A percentile compares a stretch with the other conserved stretches of the same genome.
These are phyloP conservation scores for Dallia pectoralis DNA, from an alignment of 2,797 vertebrate genomes.

Conservation along the genomic window DNA sequence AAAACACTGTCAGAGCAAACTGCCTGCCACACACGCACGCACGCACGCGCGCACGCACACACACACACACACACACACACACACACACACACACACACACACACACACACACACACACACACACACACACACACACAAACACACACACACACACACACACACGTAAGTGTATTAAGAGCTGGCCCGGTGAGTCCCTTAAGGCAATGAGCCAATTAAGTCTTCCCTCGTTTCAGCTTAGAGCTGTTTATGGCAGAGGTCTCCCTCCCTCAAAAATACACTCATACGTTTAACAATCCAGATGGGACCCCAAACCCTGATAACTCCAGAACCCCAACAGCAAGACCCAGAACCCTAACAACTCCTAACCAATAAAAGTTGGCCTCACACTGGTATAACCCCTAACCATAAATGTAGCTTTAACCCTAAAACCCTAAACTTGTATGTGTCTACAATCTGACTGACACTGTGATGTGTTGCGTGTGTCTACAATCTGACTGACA, in stretches of 20 bases:
- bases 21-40: constrained; percentile 17
- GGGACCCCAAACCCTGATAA: too few species aligned
- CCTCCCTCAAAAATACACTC: constrained; percentile 65
- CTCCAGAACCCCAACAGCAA: too few species aligned
- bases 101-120: constrained; percentile 1
- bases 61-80: not conserved
- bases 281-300: constrained; percentile 13
- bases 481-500: constrained; percentile 22
- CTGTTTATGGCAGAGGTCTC: constrained; percentile 76
- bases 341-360: too few species aligned
- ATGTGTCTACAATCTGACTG: constrained; percentile 5
- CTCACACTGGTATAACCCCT: too few species aligned
- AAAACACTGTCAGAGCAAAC: constrained; percentile 68
- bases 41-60: not conserved
- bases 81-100: not conserved
- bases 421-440: too few species aligned
- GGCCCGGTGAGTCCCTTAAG: constrained; percentile 73
- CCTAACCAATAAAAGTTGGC: too few species aligned
- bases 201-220: constrained; percentile 78
- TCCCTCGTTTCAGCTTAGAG: constrained; percentile 74
- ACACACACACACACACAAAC: too few species aligned
- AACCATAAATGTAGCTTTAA: too few species aligned
- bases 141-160: not conserved
- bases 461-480: constrained; percentile 18
- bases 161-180: constrained; percentile 33